A percentile compares a stretch with the other conserved stretches of the same genome.
These are phyloP conservation scores for Aphaenogaster rudis DNA, from an alignment of 1,140 invertebrate species.

Conservation along the genomic window DNA sequence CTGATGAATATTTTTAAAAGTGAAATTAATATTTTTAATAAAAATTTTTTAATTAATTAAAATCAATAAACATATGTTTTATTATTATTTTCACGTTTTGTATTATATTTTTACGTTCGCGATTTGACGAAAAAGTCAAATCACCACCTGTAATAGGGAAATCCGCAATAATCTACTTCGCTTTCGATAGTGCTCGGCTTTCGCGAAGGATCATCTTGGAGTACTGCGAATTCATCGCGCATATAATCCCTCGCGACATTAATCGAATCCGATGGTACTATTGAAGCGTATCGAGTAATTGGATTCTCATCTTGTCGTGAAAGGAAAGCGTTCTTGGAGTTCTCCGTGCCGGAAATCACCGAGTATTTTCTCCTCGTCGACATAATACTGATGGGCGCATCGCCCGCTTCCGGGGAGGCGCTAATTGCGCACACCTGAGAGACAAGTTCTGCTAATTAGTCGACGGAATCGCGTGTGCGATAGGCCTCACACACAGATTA, in stretches of 20 bases:
- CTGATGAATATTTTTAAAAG: background rate
- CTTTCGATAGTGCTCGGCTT: conserved; percentile 24
- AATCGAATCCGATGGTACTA: conserved; percentile 4
- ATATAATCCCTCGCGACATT: conserved; percentile 21
- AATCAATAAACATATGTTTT: background rate
- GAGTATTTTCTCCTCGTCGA: conserved; percentile 54
- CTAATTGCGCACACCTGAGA: conserved; percentile 69
- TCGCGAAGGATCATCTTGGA: conserved; percentile 36
- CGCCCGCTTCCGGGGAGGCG: conserved; percentile 66
- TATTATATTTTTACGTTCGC: background rate
- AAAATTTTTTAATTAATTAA: background rate
- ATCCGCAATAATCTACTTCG: conserved; percentile 62
- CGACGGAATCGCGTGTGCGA: background rate
- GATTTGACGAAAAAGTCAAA: conserved; percentile 1
- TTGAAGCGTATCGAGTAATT: conserved; percentile 18
- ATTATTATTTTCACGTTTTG: background rate
- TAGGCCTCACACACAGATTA: no score
- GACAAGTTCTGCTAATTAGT: conserved; percentile 20
- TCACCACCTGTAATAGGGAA: conserved; percentile 73
- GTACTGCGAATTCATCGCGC: conserved; percentile 7
- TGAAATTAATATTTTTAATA: background rate
- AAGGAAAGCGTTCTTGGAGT: conserved; percentile 48
- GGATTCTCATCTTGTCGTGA: conserved; percentile 4
- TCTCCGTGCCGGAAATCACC: background rate
- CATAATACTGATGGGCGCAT: conserved; percentile 58